These are phyloP conservation scores for Clangula hyemalis DNA, from an alignment of 2,797 vertebrate genomes.

Conservation along the genomic window DNA sequence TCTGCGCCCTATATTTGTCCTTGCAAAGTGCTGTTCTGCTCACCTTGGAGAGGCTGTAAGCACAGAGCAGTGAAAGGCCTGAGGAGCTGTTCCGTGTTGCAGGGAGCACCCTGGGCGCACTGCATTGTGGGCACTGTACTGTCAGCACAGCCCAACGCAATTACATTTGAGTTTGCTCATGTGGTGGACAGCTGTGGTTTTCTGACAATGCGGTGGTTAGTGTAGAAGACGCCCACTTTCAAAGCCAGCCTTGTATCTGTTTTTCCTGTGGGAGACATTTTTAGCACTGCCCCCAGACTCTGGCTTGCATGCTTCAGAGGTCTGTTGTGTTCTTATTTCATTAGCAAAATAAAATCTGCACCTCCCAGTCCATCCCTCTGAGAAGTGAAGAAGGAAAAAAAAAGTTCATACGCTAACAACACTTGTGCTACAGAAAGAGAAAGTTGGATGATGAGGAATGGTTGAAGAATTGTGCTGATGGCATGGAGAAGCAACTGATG, in stretches of 20 bases:
- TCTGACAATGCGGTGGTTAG: background rate
- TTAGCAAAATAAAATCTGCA: constrained; percentile 50
- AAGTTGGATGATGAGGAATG: background rate
- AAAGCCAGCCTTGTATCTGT: constrained; percentile 58
- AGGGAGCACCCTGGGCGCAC: rapidly evolving
- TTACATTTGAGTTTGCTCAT: background rate
- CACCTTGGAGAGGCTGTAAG: rapidly evolving
- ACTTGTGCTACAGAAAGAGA: background rate
- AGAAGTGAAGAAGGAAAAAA: background rate
- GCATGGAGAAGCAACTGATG: background rate
- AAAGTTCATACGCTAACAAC: rapidly evolving
- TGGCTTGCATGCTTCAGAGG: constrained; percentile 7
- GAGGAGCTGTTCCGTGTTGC: background rate
- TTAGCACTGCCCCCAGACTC: constrained; percentile 13
- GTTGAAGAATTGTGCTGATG: background rate
- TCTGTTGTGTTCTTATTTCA: constrained; percentile 29
- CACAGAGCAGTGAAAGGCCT: rapidly evolving
- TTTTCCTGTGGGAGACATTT: constrained; percentile 62
- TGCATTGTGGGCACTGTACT: background rate
- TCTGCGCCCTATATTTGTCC: rapidly evolving
- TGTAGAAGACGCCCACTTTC: constrained; percentile 39
- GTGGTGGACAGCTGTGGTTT: constrained; percentile 65
- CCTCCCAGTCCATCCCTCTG: constrained; percentile 16
- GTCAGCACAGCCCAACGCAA: background rate
- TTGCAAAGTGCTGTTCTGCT: rapidly evolving